These are phyloP conservation scores for Scomber colias DNA, from an alignment of 2,113 vertebrate species.

Conservation along the genomic window DNA sequence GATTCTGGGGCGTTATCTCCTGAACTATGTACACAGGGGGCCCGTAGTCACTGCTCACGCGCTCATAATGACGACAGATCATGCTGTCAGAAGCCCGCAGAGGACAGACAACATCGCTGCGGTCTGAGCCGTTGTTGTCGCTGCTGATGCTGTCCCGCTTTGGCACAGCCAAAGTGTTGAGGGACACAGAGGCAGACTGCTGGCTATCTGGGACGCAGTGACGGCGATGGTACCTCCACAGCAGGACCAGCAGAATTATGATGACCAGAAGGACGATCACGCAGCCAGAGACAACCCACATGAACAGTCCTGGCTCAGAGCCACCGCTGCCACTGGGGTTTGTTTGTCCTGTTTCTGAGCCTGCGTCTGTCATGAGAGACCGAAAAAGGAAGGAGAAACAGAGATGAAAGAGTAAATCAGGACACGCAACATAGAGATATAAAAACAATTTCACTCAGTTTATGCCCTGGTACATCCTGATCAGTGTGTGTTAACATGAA, in stretches of 20 bases:
- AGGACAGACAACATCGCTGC: constrained; percentile 96
- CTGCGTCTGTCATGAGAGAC: constrained; percentile 52
- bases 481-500: constrained; percentile 26
- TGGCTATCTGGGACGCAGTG: constrained; percentile 90
- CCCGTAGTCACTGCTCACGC: constrained; percentile 95
- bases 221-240: constrained; percentile 89
- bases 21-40: constrained; percentile 98
- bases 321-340: constrained; percentile 83
- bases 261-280: constrained; percentile 92
- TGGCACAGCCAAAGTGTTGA: constrained; percentile 93
- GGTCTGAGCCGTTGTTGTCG: constrained; percentile 94
- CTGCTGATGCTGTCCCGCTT: constrained; percentile 89
- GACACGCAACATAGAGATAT: constrained; percentile 1
- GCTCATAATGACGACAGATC: constrained; percentile 97
- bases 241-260: constrained; percentile 86
- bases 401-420: constrained; percentile 28
- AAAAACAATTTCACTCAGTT: constrained; percentile 28
- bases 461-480: not conserved
- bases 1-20: constrained; percentile 96
- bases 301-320: constrained; percentile 91
- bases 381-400: not conserved
- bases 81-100: constrained; percentile 93
- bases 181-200: constrained; percentile 90
- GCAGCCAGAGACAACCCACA: constrained; percentile 91
- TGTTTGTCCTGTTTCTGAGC: constrained; percentile 83